Conservation (phyloP, 1,140 invertebrate genomes). For the Drosophila rufa region DNA sequence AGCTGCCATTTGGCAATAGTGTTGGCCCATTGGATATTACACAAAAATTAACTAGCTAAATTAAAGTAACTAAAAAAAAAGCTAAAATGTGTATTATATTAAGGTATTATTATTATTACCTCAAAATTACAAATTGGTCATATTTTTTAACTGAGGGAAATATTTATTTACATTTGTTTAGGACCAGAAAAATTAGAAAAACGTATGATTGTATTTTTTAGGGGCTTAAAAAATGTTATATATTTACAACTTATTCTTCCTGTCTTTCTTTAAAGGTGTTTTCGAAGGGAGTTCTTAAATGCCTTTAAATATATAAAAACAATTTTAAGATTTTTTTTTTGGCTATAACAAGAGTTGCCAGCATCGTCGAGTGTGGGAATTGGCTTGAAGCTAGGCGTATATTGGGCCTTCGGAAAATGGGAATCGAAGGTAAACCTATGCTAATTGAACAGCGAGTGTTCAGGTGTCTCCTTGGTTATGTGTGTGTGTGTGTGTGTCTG, state of each 20-base stretch:
- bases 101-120: no score
- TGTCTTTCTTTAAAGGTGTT: no score
- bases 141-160: no score
- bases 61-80: not conserved
- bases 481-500: constrained; percentile 31
- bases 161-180: no score
- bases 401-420: constrained; percentile 1
- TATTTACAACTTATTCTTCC: no score
- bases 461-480: not conserved
- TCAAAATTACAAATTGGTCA: no score
- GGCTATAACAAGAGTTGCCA: no score
- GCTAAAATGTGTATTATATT: not conserved
- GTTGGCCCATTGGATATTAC: not conserved
- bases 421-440: constrained; percentile 42
- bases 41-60: not conserved
- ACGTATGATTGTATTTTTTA: no score
- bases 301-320: no score
- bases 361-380: constrained; percentile 3
- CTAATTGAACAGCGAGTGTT: constrained; percentile 53
- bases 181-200: no score
- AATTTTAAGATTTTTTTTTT: not conserved
- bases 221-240: no score
- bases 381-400: not conserved
- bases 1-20: constrained; percentile 28
- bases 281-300: no score